Base-by-base conservation (phyloP, 1,140 invertebrate species). In the Neodiprion fabricii region DNA sequence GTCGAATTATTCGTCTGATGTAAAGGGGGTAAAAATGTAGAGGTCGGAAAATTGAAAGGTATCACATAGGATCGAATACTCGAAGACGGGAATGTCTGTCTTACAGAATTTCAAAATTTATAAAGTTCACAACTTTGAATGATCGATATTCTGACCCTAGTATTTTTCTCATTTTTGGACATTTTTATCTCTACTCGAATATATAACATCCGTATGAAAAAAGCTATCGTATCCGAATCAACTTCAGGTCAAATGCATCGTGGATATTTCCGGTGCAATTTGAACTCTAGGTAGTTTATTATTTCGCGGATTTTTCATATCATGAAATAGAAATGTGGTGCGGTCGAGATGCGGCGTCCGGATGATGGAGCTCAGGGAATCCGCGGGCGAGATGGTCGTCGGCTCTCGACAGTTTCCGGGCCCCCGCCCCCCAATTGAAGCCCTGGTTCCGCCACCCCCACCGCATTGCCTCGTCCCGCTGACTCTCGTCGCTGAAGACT, bases 351-450 rank as follows among this genome's bases (percentile, higher is more conserved):
- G 82, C 75, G 91, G 92, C 11, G 79, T 93, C 17, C 86, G 90
- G 12, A 85, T 92, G 3, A 87, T 93, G 68, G 92, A 93, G 76
- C 81, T 93, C 10, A 85, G 92, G 10, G 89, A 88, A 73, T 84
- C 84, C 7, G 80, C 80, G 0, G 84, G 82, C 53, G 86, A 84
- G 9, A 85, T 88, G 85, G 86, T 88, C 7, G 82, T 88, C 7
- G 81, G 82, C 40, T 88, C 81, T 11, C 81, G 86, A 71, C 86
- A 89, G 73, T 88, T 87, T 75, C 86, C 84, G 5, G 86, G 86
- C 12, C 73, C 79, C 10, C 82, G 85, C 61, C 83, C 86, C 73
- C 86, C 85, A 12, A 49, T 82, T 69, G 87, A 88, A 71, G 82
- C 87, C 28, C 74, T 88, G 67, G 83, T 87, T 11, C 84, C 87